Base-by-base conservation (phyloP, 1,140 invertebrate genomes). In the Dolichoris vasculosae region DNA sequence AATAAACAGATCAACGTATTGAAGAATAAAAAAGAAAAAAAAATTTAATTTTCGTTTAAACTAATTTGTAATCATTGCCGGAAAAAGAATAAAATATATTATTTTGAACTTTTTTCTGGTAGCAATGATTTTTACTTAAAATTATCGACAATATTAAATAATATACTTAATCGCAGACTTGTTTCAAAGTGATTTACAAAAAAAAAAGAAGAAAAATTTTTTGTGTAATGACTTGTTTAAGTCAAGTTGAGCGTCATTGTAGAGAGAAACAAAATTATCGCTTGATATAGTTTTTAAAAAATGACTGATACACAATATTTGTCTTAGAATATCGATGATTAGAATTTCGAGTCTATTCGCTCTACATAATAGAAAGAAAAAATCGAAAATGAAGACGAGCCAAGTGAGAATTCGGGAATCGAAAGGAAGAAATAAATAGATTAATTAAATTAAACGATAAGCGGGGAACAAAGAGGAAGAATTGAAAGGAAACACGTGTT, bases 401-500 rank as follows among this genome's bases (percentile, higher is more conserved):
- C 11, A 30, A 84, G 8, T 59, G 43, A 84, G 32, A 48, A 71
- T 71, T 55, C 48, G 1, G 8, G n/a, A 48, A 46, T 71, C 13
- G 43, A 83, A 23, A 38, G 6, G 17, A 32, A 73, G 1, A 30
- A 46, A 55, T 48, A 69, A 73, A 73, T 82, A 23, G 43, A 80
- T 67, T 30, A 67, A 81, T 48, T 6, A 55, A 80, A 82, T n/a
- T 20, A 85, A 67, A 11, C 40, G 71, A 23, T 51, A 43, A 51
- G 40, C 43, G 15, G 23, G 69, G 32, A 13, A 73, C 7, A 83
- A 40, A 83, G 23, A 79, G 23, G 30, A 46, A 85, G 30, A 64
- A 75, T n/a, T 82, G 48, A 79, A 75, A 88, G 82, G 87, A 85
- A 85, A 84, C 87, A 87, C 85, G 79, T 87, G 73, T 89, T 88